phyloP scores from a whole-genome alignment of 2,888 invertebrate genomes.

The Lasioglossum lativentre region DNA sequence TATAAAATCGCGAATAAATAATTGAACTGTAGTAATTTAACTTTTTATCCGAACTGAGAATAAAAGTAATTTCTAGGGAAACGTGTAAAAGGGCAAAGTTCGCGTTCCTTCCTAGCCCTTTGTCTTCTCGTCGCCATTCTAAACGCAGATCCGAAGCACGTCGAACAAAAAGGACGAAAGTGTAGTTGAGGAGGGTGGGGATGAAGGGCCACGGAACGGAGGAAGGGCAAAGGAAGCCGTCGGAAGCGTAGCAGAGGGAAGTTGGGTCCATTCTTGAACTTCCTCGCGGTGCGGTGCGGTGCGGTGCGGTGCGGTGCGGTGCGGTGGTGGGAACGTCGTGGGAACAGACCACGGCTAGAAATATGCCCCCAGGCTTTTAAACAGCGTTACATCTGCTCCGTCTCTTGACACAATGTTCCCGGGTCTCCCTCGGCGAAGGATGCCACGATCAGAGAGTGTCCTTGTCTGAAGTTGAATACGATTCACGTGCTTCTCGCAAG shows the following conservation, averaged over 20 bases:
- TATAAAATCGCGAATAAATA: too few species aligned
- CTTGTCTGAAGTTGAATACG: background rate
- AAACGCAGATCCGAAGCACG: background rate
- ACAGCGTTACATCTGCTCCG: conserved; percentile 39
- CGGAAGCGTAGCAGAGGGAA: conserved; percentile 28
- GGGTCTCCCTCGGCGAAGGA: background rate
- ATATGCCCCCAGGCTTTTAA: conserved; percentile 38
- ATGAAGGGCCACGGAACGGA: background rate
- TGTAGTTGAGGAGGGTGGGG: background rate
- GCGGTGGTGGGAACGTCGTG: background rate
- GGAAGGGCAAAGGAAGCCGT: conserved; percentile 7
- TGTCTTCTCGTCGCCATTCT: background rate
- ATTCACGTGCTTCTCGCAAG: background rate
- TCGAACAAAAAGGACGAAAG: conserved; percentile 1
- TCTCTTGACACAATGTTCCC: conserved; percentile 22
- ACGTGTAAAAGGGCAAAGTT: background rate
- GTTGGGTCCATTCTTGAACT: conserved; percentile 57
- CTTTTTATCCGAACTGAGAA: background rate
- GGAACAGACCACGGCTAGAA: conserved; percentile 40
- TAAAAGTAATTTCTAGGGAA: background rate
- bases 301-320: background rate
- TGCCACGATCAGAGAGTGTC: background rate
- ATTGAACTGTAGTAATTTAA: background rate
- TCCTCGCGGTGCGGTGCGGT: conserved; percentile 17
- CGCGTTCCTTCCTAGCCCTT: background rate